A percentile compares a stretch with the other conserved stretches of the same genome.
These are phyloP conservation scores for Eublepharis macularius DNA, from an alignment of 2,113 vertebrate species.

Conservation along the genomic window DNA sequence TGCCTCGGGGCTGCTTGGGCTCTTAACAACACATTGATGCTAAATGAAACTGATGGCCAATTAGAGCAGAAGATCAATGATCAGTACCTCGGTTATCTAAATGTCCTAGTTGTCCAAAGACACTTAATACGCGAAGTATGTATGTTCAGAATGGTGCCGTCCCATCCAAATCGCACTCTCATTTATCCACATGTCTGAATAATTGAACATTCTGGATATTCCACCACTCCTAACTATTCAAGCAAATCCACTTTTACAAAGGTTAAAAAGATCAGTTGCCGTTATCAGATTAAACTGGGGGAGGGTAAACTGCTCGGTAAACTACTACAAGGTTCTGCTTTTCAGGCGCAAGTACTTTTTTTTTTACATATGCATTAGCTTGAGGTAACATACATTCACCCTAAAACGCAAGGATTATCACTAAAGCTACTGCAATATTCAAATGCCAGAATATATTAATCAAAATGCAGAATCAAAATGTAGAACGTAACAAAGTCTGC, in stretches of 20 bases:
- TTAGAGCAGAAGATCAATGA: slow-evolving; percentile 34
- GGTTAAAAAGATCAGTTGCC: background rate
- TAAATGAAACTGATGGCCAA: slow-evolving; percentile 20
- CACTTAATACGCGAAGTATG: background rate
- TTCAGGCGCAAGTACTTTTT: background rate
- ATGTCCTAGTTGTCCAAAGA: slow-evolving; percentile 20
- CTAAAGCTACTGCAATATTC: background rate
- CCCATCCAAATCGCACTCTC: background rate
- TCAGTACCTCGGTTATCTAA: slow-evolving; percentile 14
- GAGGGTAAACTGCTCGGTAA: background rate
- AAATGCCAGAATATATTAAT: background rate
- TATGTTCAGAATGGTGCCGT: background rate
- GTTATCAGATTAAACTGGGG: background rate
- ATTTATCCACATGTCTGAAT: slow-evolving; percentile 2
- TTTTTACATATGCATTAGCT: background rate
- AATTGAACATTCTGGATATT: background rate
- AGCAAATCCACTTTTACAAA: slow-evolving; percentile 6
- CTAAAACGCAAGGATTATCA: background rate
- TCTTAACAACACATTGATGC: background rate
- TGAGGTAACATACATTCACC: background rate
- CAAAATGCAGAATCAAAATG: background rate
- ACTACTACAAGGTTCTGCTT: background rate
- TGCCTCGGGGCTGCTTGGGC: background rate
- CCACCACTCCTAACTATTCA: background rate
- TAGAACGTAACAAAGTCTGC: background rate